Conservation (phyloP, 64 coral and sea anemone genomes). For the Stichodactyla helianthus region DNA sequence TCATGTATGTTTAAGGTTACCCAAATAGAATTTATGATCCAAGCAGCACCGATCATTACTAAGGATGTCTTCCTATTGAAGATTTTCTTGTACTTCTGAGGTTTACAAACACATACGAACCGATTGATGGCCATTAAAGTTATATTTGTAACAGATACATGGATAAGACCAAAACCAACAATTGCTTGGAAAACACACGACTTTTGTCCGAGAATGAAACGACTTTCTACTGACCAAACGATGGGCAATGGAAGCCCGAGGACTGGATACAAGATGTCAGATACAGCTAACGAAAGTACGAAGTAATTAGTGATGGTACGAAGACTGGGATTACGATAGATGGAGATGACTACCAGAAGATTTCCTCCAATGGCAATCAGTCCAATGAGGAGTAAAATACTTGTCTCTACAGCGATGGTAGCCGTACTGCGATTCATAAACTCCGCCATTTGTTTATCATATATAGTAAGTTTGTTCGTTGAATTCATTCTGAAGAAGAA, state of each 20-base stretch:
- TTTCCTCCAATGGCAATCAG: slow-evolving; percentile 36
- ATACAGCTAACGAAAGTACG: slow-evolving; percentile 28
- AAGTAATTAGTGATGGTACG: slow-evolving; percentile 49
- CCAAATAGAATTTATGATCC: background rate
- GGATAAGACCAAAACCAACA: background rate
- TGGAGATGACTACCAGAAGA: slow-evolving; percentile 20
- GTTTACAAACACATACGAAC: background rate
- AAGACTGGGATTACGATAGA: slow-evolving; percentile 36
- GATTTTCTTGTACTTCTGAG: background rate
- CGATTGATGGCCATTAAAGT: background rate
- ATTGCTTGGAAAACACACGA: background rate
- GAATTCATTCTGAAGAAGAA: no score
- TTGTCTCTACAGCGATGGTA: slow-evolving; percentile 7
- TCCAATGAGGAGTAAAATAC: slow-evolving; percentile 30
- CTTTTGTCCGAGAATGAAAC: background rate
- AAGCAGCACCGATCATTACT: background rate
- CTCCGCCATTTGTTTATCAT: background rate
- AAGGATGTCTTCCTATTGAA: background rate
- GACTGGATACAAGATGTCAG: slow-evolving; percentile 3
- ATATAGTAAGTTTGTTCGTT: no score
- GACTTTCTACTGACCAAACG: background rate
- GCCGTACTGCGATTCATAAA: background rate
- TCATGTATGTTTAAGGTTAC: background rate
- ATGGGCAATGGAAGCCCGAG: background rate
- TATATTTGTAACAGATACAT: background rate